phyloP scores from a whole-genome alignment of 1,140 invertebrate genomes.

The Atopsyche davidsoni region DNA sequence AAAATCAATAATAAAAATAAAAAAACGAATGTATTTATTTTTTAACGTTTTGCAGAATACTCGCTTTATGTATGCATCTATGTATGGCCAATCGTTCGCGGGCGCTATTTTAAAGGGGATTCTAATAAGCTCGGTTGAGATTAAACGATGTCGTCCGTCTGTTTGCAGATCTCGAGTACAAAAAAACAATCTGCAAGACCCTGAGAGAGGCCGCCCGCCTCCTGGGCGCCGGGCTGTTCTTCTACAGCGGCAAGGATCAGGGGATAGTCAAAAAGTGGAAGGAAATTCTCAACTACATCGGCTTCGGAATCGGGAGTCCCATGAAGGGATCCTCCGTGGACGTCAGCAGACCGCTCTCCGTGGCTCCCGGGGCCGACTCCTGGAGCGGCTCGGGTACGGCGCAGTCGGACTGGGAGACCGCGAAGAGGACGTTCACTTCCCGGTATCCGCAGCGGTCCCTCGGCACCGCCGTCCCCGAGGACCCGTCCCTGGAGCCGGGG shows the following conservation, averaged over 20 bases:
- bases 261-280: conserved; percentile 15
- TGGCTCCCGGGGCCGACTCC: conserved; percentile 6
- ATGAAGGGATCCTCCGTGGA: conserved; percentile 14
- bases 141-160: background rate
- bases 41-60: too few species aligned
- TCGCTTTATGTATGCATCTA: too few species aligned
- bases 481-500: conserved; percentile 24
- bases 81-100: too few species aligned
- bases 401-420: conserved; percentile 8
- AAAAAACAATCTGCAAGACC: conserved; percentile 8
- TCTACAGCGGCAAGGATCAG: conserved; percentile 24
- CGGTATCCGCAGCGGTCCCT: conserved; percentile 5
- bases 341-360: conserved; percentile 15
- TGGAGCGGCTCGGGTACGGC: conserved; percentile 17
- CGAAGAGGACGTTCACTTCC: conserved; percentile 4
- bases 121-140: too few species aligned
- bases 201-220: conserved; percentile 8
- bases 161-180: conserved; percentile 10
- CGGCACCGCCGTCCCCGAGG: conserved; percentile 5
- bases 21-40: too few species aligned
- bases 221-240: conserved; percentile 20
- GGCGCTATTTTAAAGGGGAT: too few species aligned
- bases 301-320: conserved; percentile 17
- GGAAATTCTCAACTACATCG: conserved; percentile 21
- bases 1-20: too few species aligned